These are phyloP conservation scores for Pholis gunnellus DNA, from an alignment of 2,113 vertebrate species.

Conservation along the genomic window DNA sequence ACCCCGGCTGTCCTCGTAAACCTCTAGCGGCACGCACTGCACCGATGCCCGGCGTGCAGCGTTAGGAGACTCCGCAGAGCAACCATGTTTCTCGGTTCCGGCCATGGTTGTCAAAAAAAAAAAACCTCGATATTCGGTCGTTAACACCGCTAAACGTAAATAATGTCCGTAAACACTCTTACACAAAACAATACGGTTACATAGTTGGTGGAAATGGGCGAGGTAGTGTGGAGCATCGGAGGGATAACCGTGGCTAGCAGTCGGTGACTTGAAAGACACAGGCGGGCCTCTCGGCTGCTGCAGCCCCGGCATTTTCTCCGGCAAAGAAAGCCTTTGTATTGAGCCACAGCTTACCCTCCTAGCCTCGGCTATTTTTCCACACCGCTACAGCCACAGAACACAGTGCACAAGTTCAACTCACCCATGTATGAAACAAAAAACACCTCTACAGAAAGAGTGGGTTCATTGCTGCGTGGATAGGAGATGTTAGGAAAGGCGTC, in stretches of 20 bases:
- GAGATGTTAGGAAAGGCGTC: conserved; percentile 6
- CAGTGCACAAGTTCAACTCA: conserved; percentile 44
- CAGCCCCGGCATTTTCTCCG: conserved; percentile 83
- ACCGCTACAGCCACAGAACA: background rate
- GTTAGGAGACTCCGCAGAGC: conserved; percentile 86
- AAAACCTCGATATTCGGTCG: background rate
- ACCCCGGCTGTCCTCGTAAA: conserved; percentile 73
- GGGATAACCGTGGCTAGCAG: conserved; percentile 40
- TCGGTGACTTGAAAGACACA: conserved; percentile 72
- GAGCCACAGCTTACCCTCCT: conserved; percentile 47
- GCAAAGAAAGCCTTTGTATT: conserved; percentile 82
- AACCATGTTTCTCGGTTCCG: conserved; percentile 79
- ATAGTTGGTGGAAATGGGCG: background rate
- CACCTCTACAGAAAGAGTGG: background rate
- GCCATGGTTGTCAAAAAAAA: conserved; percentile 63
- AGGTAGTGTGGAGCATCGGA: background rate
- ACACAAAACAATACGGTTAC: background rate
- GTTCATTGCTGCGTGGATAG: conserved; percentile 1
- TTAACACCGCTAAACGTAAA: background rate
- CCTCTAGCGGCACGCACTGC: conserved; percentile 78
- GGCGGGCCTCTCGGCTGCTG: conserved; percentile 82
- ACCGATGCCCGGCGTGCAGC: conserved; percentile 75
- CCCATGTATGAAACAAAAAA: conserved; percentile 30
- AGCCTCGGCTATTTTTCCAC: conserved; percentile 23
- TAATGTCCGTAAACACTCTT: fast-evolving